Base-by-base conservation (phyloP, 2,888 invertebrate species). In the Acrobasis suavella region DNA sequence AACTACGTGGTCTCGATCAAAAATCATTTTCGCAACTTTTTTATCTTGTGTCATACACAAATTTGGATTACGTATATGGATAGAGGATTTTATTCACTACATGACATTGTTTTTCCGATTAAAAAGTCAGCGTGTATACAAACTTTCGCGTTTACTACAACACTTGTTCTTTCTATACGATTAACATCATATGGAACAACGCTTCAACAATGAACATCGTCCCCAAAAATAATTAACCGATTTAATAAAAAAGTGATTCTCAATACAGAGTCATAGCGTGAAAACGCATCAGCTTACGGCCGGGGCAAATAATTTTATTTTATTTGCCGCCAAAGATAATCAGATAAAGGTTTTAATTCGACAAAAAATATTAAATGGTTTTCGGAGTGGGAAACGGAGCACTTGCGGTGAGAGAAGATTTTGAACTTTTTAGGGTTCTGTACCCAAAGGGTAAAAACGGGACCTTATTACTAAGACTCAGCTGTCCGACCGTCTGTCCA, bases 301-400 rank as follows among this genome's bases (percentile, higher is more conserved):
- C 69, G 67, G 77, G 77, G 77, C 78, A 81, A 87, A 83, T 86
- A 71, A 86, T 86, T 82, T 82, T 82, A 83, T 82, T 67, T 64
- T 66, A 59, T 64, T 63, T 55, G 75, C 76, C 82, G 80, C 82
- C 83, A 81, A 85, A 87, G 82, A 89, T 91, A 91, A 92, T 90
- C 91, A 91, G 90, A 90, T 91, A 85, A 87, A 82, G 83, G 83
- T 88, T 86, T 91, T 91, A 90, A 91, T 87, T 81, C 80, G 65
- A 69, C 69, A 77, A 82, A 84, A 83, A 83, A 83, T 78, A 81
- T 78, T 79, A 83, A 79, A 50, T 56, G 10, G 49, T 39, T 39
- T 38, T 51, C 17, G 16, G 9, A 50, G 70, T 70, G 65, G 71
- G 68, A 71, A 74, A 75, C 70, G 73, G 72, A 66, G 62, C 67